Evolutionary conservation across 2,113 vertebrate genomes (phyloP).

Genomic region (Notarius quadriscutis): DNA sequence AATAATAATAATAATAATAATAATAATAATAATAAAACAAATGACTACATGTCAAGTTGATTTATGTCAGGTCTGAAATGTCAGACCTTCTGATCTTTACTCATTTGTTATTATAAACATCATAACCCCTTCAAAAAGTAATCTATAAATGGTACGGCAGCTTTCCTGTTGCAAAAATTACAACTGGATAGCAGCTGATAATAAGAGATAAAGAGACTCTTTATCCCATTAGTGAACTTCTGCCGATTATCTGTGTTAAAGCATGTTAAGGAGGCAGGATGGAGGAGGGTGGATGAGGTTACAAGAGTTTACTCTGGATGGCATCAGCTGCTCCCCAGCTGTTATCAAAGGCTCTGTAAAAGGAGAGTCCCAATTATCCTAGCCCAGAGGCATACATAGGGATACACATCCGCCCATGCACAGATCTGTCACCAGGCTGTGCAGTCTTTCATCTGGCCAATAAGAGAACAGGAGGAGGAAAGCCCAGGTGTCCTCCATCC

Average conservation of each 20-base stretch:
- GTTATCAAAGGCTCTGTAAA: constrained; percentile 59
- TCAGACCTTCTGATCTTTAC: not conserved
- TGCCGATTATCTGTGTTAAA: constrained; percentile 37
- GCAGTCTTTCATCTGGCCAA: constrained; percentile 53
- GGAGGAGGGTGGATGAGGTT: not conserved
- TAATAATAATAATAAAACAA: not conserved
- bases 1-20: too few relatives aligned
- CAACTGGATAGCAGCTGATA: constrained; percentile 15
- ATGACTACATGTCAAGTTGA: not conserved
- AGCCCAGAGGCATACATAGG: constrained; percentile 62
- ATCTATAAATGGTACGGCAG: not conserved
- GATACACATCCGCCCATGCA: constrained; percentile 47
- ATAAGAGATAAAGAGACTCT: constrained; percentile 21
- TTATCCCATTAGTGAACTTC: constrained; percentile 36
- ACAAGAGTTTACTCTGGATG: constrained; percentile 42
- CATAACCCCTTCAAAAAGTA: not conserved
- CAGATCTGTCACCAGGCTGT: constrained; percentile 49
- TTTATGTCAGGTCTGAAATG: not conserved
- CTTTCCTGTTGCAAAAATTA: not conserved
- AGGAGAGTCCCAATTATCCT: constrained; percentile 67
- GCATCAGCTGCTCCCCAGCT: constrained; percentile 70
- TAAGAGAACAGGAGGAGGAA: constrained; percentile 25
- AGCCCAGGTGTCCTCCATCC: constrained; percentile 48
- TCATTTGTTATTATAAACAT: not conserved
- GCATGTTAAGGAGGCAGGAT: constrained; percentile 47